These are phyloP conservation scores for Hapalemur alaotrensis DNA, from an alignment of 2,797 vertebrate species.

Conservation along the genomic window DNA sequence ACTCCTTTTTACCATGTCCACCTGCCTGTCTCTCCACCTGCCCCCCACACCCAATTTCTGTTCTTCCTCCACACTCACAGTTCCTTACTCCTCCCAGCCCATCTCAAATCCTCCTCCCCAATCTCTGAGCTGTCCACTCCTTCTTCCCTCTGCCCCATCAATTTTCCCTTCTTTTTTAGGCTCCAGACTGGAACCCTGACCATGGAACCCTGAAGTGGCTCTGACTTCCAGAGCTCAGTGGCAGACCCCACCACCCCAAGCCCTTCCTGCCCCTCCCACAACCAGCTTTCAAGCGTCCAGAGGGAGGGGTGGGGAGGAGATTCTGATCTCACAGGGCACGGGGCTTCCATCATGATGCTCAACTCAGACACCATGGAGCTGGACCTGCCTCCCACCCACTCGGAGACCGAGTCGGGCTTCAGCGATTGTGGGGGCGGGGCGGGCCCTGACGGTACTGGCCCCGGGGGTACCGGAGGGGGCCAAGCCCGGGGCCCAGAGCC, in stretches of 20 bases:
- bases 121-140: not conserved
- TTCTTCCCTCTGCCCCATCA: not conserved
- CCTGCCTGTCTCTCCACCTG: not conserved
- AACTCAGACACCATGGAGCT: constrained; percentile 85
- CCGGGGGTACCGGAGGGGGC: not conserved
- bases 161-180: constrained; percentile 65
- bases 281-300: not conserved
- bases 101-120: not conserved
- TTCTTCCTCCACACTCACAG: not conserved
- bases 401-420: constrained; percentile 83
- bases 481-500: constrained; percentile 74
- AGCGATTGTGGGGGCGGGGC: constrained; percentile 79
- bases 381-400: constrained; percentile 80
- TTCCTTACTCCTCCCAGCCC: not conserved
- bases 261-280: constrained; percentile 65
- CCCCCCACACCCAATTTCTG: not conserved
- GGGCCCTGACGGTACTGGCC: constrained; percentile 34
- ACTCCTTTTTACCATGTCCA: not conserved
- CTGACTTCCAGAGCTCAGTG: constrained; percentile 43
- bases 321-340: not conserved
- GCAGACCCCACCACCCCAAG: constrained; percentile 32
- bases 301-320: constrained; percentile 54
- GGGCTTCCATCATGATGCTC: constrained; percentile 82
- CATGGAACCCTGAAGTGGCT: constrained; percentile 68
- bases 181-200: constrained; percentile 12